These are phyloP conservation scores for Gymnocephalus cernua DNA, from an alignment of 2,113 vertebrate species.

Conservation along the genomic window DNA sequence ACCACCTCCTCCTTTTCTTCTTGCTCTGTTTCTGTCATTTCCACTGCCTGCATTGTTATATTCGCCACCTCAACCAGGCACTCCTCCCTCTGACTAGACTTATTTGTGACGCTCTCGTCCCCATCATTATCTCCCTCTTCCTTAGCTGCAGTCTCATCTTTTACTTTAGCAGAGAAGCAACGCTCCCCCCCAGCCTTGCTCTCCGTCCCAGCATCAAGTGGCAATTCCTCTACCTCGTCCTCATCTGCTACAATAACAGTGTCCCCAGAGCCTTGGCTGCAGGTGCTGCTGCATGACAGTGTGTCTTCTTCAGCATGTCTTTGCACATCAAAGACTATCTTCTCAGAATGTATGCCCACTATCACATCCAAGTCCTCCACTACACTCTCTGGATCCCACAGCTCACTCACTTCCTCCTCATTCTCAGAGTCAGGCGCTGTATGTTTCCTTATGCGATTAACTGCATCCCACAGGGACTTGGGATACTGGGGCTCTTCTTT, in stretches of 20 bases:
- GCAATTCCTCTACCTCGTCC: slow-evolving; percentile 19
- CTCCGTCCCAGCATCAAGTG: slow-evolving; percentile 18
- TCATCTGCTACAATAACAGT: slow-evolving; percentile 77
- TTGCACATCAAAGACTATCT: not conserved
- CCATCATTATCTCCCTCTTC: not conserved
- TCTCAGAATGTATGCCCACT: not conserved
- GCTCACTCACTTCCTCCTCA: slow-evolving; percentile 83
- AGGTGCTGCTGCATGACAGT: slow-evolving; percentile 82
- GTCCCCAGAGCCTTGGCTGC: slow-evolving; percentile 82
- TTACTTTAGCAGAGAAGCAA: slow-evolving; percentile 22
- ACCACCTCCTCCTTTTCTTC: not conserved
- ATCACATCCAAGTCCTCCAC: slow-evolving; percentile 18
- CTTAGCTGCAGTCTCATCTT: slow-evolving; percentile 16
- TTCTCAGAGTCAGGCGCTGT: slow-evolving; percentile 94
- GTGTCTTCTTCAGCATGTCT: slow-evolving; percentile 68
- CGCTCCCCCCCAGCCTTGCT: slow-evolving; percentile 27
- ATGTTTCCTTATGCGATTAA: slow-evolving; percentile 92
- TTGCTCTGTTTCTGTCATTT: slow-evolving; percentile 1
- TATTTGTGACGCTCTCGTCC: not conserved
- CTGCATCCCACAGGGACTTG: slow-evolving; percentile 87
- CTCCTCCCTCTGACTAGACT: not conserved
- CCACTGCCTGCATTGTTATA: not conserved
- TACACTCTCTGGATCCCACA: slow-evolving; percentile 71
- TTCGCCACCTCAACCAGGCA: not conserved
- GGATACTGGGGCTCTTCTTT: slow-evolving; percentile 76